Evolutionary conservation across 2,888 invertebrate species (phyloP), one percentile per base, ranked within the genome.

Genomic region (Drosophila neotestacea): DNA sequence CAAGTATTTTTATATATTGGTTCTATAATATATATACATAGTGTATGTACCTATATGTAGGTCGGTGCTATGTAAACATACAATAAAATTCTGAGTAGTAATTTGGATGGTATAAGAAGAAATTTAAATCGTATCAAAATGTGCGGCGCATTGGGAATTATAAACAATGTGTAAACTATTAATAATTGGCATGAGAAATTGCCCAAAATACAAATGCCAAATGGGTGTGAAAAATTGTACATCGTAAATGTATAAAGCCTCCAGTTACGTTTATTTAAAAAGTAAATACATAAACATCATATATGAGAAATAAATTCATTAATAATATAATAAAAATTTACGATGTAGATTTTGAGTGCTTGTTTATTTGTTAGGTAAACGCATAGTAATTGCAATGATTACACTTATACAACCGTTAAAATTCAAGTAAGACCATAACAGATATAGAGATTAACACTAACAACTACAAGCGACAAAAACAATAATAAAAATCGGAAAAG

Each of bases 121-220:
- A 75, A 81, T 68, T 41, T 28, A 54, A 77, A 66, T 72, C 39
- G 48, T 27, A 75, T 38, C 56, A 28, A 58, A 63, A 70, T 62
- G 30, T 63, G 63, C 41, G 41, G 48, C 38, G 42, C 39, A 58
- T 64, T 27, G 32, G 55, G 59, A 62, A 58, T 50, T 64, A 65
- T 81, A 82, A 85, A 77, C 77, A 77, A 74, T 65, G 64, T 73
- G 56, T 52, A 68, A 76, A 62, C 50, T 77, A 48, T 69, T 56
- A 65, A 46, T 76, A 65, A 65, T 72, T 65, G 61, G 13, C 58
- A 54, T 76, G 67, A 47, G 42, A 68, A 76, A 69, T 76, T 56
- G 59, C n/a, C 55, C 27, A 51, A 67, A 54, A 52, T n/a, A 54
- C 32, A 22, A 51, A 65, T 70, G 64, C 60, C 54, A 41, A 68